Percentiles rank a stretch among this genome's conserved stretches.
Evolutionary conservation across 2,797 vertebrate species (phyloP).

Genomic region (Potorous gilbertii): DNA sequence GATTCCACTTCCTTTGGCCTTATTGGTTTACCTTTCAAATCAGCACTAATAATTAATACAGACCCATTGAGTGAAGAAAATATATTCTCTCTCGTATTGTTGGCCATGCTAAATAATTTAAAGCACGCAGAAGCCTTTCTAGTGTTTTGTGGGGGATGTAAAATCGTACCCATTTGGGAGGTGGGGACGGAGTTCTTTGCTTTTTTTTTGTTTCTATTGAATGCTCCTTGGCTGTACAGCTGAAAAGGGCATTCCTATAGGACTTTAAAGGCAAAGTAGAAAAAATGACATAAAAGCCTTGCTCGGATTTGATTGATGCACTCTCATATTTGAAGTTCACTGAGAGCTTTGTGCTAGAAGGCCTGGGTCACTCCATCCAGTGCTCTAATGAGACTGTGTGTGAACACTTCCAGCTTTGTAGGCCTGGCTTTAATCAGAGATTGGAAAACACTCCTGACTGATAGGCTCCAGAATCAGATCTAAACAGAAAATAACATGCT

Average conservation of each 20-base stretch:
- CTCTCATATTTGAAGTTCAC: slow-evolving; percentile 94
- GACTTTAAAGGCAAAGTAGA: slow-evolving; percentile 86
- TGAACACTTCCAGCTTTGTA: slow-evolving; percentile 84
- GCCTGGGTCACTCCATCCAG: slow-evolving; percentile 88
- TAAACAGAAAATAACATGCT: slow-evolving; percentile 95
- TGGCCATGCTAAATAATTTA: slow-evolving; percentile 80
- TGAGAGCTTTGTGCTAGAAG: slow-evolving; percentile 90
- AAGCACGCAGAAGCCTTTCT: slow-evolving; percentile 66
- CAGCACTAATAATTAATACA: slow-evolving; percentile 67
- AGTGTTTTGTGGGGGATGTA: slow-evolving; percentile 61
- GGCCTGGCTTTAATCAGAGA: slow-evolving; percentile 87
- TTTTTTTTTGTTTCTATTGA: slow-evolving; percentile 84
- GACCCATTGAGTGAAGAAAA: slow-evolving; percentile 60
- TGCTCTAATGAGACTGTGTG: slow-evolving; percentile 87
- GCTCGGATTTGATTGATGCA: slow-evolving; percentile 92
- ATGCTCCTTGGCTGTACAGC: slow-evolving; percentile 80
- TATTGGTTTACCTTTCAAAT: slow-evolving; percentile 55
- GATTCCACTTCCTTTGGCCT: slow-evolving; percentile 63
- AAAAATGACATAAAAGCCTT: slow-evolving; percentile 92
- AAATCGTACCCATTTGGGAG: slow-evolving; percentile 71
- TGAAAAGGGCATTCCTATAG: slow-evolving; percentile 84
- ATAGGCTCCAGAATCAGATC: slow-evolving; percentile 91
- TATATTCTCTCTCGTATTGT: slow-evolving; percentile 68
- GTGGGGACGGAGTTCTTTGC: slow-evolving; percentile 69
- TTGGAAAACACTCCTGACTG: slow-evolving; percentile 89